Percentiles rank a stretch among this genome's conserved stretches.
phyloP scores from a whole-genome alignment of 2,888 invertebrate species.

The Microdon myrmicae region DNA sequence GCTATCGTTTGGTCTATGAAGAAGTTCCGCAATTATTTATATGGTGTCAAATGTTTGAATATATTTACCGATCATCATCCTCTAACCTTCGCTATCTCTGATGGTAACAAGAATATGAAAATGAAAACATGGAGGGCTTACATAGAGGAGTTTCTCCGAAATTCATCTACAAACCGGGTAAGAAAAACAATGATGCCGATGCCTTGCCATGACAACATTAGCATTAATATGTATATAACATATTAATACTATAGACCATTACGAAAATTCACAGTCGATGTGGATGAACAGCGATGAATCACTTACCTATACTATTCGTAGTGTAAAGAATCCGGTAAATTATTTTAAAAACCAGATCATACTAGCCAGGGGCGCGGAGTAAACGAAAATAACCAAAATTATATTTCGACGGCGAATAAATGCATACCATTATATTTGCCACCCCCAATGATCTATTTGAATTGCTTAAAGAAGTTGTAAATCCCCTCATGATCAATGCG shows the following conservation, averaged over 20 bases:
- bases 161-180: conserved; percentile 37
- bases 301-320: conserved; percentile 2
- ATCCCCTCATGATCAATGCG: conserved; percentile 10
- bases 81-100: conserved; percentile 45
- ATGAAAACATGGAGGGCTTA: conserved; percentile 35
- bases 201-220: conserved; percentile 36
- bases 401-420: conserved; percentile 3
- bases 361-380: conserved; percentile 6
- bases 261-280: conserved; percentile 8
- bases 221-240: too few relatives aligned
- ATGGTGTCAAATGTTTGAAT: conserved; percentile 52
- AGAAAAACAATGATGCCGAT: conserved; percentile 37
- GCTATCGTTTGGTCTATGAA: conserved; percentile 59
- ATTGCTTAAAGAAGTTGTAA: conserved; percentile 15
- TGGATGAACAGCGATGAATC: conserved; percentile 14
- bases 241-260: conserved; percentile 13
- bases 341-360: conserved; percentile 12
- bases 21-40: conserved; percentile 59
- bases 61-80: conserved; percentile 49
- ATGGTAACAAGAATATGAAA: conserved; percentile 44
- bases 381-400: conserved; percentile 7
- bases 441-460: background rate
- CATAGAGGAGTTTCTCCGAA: conserved; percentile 39
- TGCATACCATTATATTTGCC: conserved; percentile 3
- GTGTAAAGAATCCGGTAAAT: conserved; percentile 3